These are phyloP conservation scores for Globicephala melas DNA, from an alignment of 2,113 vertebrate species.

Conservation along the genomic window DNA sequence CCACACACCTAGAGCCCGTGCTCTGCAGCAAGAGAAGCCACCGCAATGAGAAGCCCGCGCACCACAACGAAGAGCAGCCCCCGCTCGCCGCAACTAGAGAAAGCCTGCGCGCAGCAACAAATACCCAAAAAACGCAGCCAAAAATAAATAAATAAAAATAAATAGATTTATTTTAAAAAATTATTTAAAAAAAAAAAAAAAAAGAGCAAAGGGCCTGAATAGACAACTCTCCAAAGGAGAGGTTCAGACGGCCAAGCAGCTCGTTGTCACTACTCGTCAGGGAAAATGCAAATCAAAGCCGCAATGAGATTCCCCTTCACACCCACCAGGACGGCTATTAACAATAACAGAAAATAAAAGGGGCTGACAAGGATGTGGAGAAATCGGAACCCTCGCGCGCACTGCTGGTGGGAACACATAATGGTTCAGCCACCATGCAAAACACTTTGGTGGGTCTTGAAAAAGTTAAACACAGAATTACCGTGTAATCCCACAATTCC, in stretches of 20 bases:
- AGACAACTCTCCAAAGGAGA: not conserved
- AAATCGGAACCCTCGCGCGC: rapidly evolving
- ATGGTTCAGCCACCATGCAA: rapidly evolving
- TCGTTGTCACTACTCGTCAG: rapidly evolving
- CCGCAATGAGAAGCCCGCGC: too few relatives aligned
- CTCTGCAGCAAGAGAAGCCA: too few relatives aligned
- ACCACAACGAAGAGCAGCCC: too few relatives aligned
- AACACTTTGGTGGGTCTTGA: rapidly evolving
- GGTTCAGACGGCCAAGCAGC: rapidly evolving
- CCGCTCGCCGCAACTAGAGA: too few relatives aligned
- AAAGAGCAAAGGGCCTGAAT: too few relatives aligned
- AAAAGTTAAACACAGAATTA: rapidly evolving
- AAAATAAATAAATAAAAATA: too few relatives aligned
- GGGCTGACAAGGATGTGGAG: rapidly evolving
- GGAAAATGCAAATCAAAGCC: rapidly evolving
- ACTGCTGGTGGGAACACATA: rapidly evolving
- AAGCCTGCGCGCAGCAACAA: too few relatives aligned
- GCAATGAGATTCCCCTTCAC: rapidly evolving
- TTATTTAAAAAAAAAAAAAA: too few relatives aligned
- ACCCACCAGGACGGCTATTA: rapidly evolving
- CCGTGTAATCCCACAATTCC: rapidly evolving
- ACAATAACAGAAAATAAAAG: rapidly evolving
- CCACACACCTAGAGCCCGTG: too few relatives aligned
- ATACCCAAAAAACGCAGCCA: too few relatives aligned
- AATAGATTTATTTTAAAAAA: too few relatives aligned